Conservation (phyloP, 2,888 invertebrate genomes). For the Cyrtodaria siliqua region DNA sequence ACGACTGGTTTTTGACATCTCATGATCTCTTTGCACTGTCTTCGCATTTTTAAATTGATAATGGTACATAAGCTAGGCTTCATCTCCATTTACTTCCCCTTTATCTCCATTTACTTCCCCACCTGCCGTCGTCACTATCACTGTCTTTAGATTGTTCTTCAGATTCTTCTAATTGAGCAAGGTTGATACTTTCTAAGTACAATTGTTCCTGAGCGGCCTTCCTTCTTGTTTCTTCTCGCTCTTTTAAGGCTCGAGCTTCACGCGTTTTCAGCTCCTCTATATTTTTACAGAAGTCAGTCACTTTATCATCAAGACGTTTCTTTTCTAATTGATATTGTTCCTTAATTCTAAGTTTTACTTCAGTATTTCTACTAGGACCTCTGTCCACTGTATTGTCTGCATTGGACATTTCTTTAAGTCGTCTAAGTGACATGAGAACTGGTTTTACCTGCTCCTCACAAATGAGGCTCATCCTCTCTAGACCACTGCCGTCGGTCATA, state of each 20-base stretch:
- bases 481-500: constrained; percentile 19
- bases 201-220: constrained; percentile 37
- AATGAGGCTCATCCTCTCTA: constrained; percentile 49
- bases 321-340: constrained; percentile 24
- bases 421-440: constrained; percentile 67
- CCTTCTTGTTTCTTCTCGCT: constrained; percentile 45
- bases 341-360: constrained; percentile 41
- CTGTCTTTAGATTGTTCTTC: constrained; percentile 3
- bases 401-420: constrained; percentile 67
- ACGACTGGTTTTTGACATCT: no score
- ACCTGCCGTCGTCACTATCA: constrained; percentile 13
- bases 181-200: constrained; percentile 31
- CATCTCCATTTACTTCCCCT: no score
- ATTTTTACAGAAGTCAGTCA: constrained; percentile 48
- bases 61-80: no score
- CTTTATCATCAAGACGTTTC: constrained; percentile 39
- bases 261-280: constrained; percentile 44
- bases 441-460: constrained; percentile 67
- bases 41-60: no score
- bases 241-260: constrained; percentile 34
- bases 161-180: constrained; percentile 14
- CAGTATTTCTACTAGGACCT: constrained; percentile 62
- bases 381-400: constrained; percentile 61
- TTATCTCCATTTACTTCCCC: no score
- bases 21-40: no score